A percentile compares a stretch with the other conserved stretches of the same genome.
Conservation (phyloP, 2,888 invertebrate species). For the Lamellibrachia columna region DNA sequence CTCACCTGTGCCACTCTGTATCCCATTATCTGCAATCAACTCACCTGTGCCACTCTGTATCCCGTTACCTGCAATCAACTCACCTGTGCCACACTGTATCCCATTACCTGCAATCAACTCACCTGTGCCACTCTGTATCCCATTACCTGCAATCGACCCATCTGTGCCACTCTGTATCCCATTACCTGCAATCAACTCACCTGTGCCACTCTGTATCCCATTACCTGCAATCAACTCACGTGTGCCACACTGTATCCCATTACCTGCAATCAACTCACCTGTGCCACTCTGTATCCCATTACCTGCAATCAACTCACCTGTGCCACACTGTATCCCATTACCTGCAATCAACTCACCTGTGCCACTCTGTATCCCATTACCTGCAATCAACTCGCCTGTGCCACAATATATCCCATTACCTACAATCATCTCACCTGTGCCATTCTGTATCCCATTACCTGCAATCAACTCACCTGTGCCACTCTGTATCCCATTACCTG, state of each 20-base stretch:
- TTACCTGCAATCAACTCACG: not conserved
- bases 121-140: not conserved
- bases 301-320: not conserved
- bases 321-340: not conserved
- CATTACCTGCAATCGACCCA: not conserved
- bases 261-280: not conserved
- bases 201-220: not conserved
- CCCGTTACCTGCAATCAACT: not conserved
- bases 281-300: not conserved
- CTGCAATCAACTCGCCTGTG: not conserved
- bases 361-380: not conserved
- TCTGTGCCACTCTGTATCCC: not conserved
- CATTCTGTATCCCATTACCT: not conserved
- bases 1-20: not conserved
- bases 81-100: not conserved
- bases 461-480: not conserved
- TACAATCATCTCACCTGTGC: not conserved
- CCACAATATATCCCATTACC: not conserved
- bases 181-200: not conserved
- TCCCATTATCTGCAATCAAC: not conserved
- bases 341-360: not conserved
- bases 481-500: not conserved
- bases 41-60: not conserved
- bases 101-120: not conserved
- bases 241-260: not conserved